Conservation (phyloP, 2,113 vertebrate species). For the Acrocephalus kingi region DNA sequence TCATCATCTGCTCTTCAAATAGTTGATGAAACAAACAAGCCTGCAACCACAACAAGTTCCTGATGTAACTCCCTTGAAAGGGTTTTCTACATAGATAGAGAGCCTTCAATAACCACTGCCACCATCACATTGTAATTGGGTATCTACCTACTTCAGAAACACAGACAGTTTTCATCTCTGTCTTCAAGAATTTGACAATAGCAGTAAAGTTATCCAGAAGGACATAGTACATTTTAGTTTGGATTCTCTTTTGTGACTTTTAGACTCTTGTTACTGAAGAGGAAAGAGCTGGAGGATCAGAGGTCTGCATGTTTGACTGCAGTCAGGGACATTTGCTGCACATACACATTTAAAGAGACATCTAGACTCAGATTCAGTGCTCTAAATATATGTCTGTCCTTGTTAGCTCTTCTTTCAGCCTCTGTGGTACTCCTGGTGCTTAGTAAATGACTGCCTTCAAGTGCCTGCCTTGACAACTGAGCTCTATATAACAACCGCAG, state of each 20-base stretch:
- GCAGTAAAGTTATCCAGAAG: background rate
- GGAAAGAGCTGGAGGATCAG: background rate
- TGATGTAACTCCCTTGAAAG: background rate
- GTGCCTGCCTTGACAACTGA: conserved; percentile 6
- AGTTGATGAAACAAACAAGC: background rate
- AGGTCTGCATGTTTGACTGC: background rate
- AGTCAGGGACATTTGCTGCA: background rate
- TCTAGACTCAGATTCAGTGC: conserved; percentile 18
- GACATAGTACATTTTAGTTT: background rate
- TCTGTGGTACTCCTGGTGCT: conserved; percentile 8
- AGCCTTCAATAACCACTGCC: background rate
- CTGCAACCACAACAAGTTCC: background rate
- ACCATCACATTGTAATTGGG: background rate
- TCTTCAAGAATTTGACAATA: background rate
- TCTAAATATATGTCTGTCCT: conserved; percentile 49
- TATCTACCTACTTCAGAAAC: background rate
- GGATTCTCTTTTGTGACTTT: background rate
- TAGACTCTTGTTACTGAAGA: background rate
- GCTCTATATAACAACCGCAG: background rate
- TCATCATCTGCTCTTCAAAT: background rate
- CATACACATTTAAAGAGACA: background rate
- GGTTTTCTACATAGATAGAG: background rate
- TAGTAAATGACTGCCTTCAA: conserved; percentile 19
- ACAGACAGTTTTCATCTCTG: background rate
- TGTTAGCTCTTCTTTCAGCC: conserved; percentile 36